These are phyloP conservation scores for Peromyscus leucopus DNA, from an alignment of 2,113 vertebrate species.

Conservation along the genomic window DNA sequence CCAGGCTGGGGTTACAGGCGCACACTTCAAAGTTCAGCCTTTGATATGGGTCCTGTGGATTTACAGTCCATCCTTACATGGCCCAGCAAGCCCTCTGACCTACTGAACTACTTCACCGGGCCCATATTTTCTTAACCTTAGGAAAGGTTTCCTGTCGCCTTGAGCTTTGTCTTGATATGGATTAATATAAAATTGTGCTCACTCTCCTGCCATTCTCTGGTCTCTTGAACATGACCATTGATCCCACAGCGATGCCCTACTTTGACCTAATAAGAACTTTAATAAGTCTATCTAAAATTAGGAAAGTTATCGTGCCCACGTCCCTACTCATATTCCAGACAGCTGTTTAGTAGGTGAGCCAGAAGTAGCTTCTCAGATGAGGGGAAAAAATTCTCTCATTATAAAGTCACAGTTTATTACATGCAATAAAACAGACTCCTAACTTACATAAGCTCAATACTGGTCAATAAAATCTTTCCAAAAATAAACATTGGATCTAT, in stretches of 20 bases:
- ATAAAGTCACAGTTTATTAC: conserved; percentile 23
- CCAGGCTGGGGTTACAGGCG: neutral
- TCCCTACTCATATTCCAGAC: neutral
- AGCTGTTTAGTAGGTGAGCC: neutral
- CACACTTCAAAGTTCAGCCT: neutral
- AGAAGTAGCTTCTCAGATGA: neutral
- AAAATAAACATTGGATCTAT: neutral
- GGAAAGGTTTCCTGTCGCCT: neutral
- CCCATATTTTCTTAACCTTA: neutral
- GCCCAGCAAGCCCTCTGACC: neutral
- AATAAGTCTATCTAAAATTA: neutral
- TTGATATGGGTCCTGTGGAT: neutral
- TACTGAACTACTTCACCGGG: neutral
- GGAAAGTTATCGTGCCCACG: neutral
- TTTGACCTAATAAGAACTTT: neutral
- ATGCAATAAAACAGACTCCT: conserved; percentile 12
- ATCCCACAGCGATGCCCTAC: neutral
- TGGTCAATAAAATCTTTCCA: neutral
- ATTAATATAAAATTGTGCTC: neutral
- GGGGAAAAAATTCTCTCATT: neutral
- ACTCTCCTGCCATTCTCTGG: neutral
- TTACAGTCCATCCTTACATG: neutral
- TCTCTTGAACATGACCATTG: neutral
- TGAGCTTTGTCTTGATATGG: neutral
- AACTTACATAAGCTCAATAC: neutral